Conservation (phyloP, 2,888 invertebrate genomes). For the Listrodromus nycthemerus region DNA sequence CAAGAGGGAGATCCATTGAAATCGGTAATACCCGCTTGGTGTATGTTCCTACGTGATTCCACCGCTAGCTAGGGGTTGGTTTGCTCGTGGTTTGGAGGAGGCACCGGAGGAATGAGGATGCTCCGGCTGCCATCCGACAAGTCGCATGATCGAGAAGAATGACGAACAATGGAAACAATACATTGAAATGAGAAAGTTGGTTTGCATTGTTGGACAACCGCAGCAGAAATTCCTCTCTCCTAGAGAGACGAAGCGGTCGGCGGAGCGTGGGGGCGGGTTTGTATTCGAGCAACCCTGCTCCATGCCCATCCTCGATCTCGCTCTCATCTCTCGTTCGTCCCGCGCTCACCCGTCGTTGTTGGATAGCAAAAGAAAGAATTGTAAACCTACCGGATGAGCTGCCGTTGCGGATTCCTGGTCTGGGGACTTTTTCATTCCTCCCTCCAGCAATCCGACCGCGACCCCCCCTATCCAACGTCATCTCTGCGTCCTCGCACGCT, state of each 20-base stretch:
- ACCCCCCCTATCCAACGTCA: conserved; percentile 1
- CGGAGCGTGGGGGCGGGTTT: conserved; percentile 69
- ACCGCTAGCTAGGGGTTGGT: conserved; percentile 35
- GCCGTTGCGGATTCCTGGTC: conserved; percentile 70
- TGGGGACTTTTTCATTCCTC: conserved; percentile 75
- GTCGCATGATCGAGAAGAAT: conserved; percentile 73
- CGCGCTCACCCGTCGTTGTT: conserved; percentile 29
- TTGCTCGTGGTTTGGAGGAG: conserved; percentile 16
- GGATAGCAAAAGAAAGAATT: conserved; percentile 58
- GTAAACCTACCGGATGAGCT: conserved; percentile 62
- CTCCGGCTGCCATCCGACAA: conserved; percentile 69
- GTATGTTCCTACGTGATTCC: conserved; percentile 22
- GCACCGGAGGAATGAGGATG: conserved; percentile 67
- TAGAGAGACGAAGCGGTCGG: conserved; percentile 68
- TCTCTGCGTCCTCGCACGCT: conserved; percentile 10
- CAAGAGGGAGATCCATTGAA: conserved; percentile 61
- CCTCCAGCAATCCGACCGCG: neutral
- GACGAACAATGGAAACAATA: conserved; percentile 82
- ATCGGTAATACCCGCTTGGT: conserved; percentile 69
- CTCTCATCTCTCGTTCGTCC: conserved; percentile 29
- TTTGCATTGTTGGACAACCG: conserved; percentile 82
- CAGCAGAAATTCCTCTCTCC: conserved; percentile 70
- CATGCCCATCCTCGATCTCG: conserved; percentile 32
- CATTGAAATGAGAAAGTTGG: conserved; percentile 82
- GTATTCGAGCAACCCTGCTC: conserved; percentile 13